Percentiles rank a stretch among this genome's conserved stretches.
These are phyloP conservation scores for Caenorhabditis panamensis DNA, from an alignment of 2,888 invertebrate species.

Conservation along the genomic window DNA sequence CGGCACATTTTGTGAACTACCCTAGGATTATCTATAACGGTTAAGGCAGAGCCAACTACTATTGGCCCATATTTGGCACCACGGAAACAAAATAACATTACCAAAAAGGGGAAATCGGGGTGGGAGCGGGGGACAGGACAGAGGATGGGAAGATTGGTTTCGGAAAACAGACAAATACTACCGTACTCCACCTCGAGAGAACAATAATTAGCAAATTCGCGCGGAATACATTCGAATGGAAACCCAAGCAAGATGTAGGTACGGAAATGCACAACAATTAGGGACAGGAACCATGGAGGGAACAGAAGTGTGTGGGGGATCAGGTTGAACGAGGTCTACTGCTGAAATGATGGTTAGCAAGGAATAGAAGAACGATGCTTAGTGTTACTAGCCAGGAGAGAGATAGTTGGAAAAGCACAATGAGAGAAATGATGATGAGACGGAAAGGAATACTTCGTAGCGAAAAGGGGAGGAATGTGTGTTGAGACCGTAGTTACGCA, in stretches of 20 bases:
- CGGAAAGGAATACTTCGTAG: slow-evolving; percentile 52
- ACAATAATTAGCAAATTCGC: slow-evolving; percentile 1
- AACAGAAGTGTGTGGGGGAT: not conserved
- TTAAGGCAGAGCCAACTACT: slow-evolving; percentile 21
- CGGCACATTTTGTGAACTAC: slow-evolving; percentile 27
- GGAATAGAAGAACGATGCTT: slow-evolving; percentile 10
- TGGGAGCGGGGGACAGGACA: slow-evolving; percentile 12
- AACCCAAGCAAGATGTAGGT: slow-evolving; percentile 25
- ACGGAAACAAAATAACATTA: slow-evolving; percentile 50
- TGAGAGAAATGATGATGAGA: slow-evolving; percentile 25
- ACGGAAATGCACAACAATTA: slow-evolving; percentile 25
- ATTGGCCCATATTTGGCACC: slow-evolving; percentile 47
- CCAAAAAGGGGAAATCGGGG: slow-evolving; percentile 32
- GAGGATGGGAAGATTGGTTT: slow-evolving; percentile 47
- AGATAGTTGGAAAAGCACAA: slow-evolving; percentile 18
- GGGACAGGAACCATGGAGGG: not conserved
- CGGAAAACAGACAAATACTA: slow-evolving; percentile 57
- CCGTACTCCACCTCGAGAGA: slow-evolving; percentile 50
- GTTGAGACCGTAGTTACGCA: slow-evolving; percentile 6
- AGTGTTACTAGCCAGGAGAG: slow-evolving; percentile 20
- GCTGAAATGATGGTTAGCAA: slow-evolving; percentile 26
- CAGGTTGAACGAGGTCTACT: slow-evolving; percentile 1
- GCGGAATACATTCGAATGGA: not conserved
- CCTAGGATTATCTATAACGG: slow-evolving; percentile 29
- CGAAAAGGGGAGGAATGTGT: slow-evolving; percentile 30